A percentile compares a stretch with the other conserved stretches of the same genome.
phyloP scores from a whole-genome alignment of 2,113 vertebrate species.

The Aptenodytes forsteri region DNA sequence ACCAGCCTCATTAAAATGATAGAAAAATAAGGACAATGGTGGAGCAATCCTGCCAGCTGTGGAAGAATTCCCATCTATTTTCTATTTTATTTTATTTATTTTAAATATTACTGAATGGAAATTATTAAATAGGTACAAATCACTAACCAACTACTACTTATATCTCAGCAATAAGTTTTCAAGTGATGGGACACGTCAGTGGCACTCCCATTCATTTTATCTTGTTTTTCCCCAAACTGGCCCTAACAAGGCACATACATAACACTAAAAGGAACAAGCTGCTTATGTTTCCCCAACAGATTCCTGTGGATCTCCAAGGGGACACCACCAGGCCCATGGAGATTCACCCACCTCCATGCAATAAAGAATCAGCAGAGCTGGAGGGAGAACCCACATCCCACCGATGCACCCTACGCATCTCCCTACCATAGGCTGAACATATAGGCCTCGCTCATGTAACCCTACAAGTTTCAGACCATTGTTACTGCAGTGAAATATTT shows the following conservation, averaged over 20 bases:
- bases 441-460: neutral
- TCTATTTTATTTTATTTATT: neutral
- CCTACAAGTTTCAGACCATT: neutral
- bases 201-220: neutral
- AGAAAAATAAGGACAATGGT: neutral
- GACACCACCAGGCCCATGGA: neutral
- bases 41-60: neutral
- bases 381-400: neutral
- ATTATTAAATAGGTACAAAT: neutral
- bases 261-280: neutral
- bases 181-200: rapidly evolving
- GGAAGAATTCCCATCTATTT: neutral
- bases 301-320: neutral
- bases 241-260: neutral
- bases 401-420: neutral
- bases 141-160: neutral
- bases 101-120: neutral
- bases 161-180: neutral
- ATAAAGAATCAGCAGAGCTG: neutral
- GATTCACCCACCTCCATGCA: neutral
- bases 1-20: neutral
- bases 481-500: neutral
- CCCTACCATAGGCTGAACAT: rapidly evolving
- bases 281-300: rapidly evolving
- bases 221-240: neutral